Percentiles rank a stretch among this genome's conserved stretches.
phyloP scores from a whole-genome alignment of 2,797 vertebrate species.

The Acrossocheilus wenchowensis region DNA sequence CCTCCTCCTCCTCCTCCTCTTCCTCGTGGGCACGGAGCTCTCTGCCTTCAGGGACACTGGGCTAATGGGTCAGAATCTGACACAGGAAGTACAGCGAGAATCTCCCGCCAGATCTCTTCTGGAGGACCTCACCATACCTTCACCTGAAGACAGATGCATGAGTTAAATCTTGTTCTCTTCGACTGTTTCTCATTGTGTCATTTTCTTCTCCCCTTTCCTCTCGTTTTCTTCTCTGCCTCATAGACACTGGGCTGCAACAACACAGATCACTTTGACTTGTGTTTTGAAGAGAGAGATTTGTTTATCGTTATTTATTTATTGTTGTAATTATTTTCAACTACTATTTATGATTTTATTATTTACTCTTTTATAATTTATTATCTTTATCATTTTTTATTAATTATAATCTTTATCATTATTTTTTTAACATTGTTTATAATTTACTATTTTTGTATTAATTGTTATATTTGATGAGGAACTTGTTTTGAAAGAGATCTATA shows the following conservation, averaged over 20 bases:
- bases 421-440: too few species aligned
- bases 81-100: slow-evolving; percentile 48
- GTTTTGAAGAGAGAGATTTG: too few species aligned
- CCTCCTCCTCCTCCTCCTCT: slow-evolving; percentile 19
- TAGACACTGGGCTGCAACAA: slow-evolving; percentile 76
- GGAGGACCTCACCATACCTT: too few species aligned
- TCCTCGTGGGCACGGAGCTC: slow-evolving; percentile 13
- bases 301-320: too few species aligned
- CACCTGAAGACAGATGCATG: background rate
- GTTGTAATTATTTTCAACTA: background rate
- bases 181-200: background rate
- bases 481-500: background rate
- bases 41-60: slow-evolving; percentile 65
- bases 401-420: background rate
- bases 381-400: background rate
- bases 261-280: background rate
- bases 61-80: slow-evolving; percentile 65
- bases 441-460: background rate
- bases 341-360: background rate
- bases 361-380: background rate
- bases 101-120: slow-evolving; percentile 5
- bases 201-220: slow-evolving; percentile 63
- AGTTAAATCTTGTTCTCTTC: background rate
- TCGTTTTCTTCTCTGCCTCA: slow-evolving; percentile 75
- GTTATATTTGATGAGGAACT: background rate